phyloP scores from a whole-genome alignment of 1,140 invertebrate species.

The Drosophila insularis region DNA sequence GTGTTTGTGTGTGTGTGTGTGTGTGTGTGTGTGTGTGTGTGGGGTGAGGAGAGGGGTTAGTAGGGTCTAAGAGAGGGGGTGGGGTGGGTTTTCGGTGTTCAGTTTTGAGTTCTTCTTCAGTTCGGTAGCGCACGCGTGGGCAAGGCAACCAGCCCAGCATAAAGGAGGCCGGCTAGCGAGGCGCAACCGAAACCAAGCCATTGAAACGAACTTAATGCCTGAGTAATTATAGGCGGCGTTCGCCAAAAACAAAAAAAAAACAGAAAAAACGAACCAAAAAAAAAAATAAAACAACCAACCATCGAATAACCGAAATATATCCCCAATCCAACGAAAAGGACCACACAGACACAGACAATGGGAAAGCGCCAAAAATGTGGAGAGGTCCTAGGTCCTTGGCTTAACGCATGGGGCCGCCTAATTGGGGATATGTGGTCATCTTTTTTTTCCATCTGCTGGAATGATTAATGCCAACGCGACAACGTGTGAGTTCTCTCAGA shows the following conservation, averaged over 20 bases:
- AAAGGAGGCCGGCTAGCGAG: conserved; percentile 77
- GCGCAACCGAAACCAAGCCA: conserved; percentile 73
- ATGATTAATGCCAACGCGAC: conserved; percentile 76
- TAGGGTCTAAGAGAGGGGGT: conserved; percentile 8
- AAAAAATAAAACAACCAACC: conserved; percentile 9
- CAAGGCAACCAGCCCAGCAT: conserved; percentile 68
- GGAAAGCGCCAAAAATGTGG: background rate
- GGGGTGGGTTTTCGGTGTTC: conserved; percentile 14
- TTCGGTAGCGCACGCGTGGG: conserved; percentile 74
- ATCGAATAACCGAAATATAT: conserved; percentile 9
- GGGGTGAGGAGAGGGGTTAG: conserved; percentile 11
- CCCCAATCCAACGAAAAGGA: conserved; percentile 29
- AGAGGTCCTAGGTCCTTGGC: conserved; percentile 31
- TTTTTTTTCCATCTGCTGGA: conserved; percentile 28
- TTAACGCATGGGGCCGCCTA: conserved; percentile 50
- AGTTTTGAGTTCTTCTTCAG: conserved; percentile 21
- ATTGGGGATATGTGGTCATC: conserved; percentile 53
- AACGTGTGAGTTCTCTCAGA: conserved; percentile 67
- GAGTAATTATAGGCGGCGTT: conserved; percentile 65
- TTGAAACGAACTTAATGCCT: conserved; percentile 76
- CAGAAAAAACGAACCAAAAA: conserved; percentile 25
- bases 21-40: conserved; percentile 10
- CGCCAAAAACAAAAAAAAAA: conserved; percentile 35
- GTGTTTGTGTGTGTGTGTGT: conserved; percentile 32
- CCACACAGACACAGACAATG: conserved; percentile 45